Evolutionary conservation across 2,797 vertebrate genomes (phyloP).

Genomic region (Dallia pectoralis): DNA sequence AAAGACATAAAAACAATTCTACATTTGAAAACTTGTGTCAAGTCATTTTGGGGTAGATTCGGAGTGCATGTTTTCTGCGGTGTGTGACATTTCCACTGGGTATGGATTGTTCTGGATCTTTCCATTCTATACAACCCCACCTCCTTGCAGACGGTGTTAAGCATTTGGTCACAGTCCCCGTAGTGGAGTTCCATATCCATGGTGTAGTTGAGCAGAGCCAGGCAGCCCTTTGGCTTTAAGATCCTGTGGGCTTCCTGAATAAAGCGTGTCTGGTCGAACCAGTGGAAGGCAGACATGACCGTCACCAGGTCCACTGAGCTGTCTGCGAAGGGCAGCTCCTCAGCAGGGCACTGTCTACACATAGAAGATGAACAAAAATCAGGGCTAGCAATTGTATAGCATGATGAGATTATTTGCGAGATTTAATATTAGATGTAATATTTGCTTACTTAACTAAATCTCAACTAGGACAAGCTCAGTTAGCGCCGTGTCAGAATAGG

Average conservation of each 20-base stretch:
- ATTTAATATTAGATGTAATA: not conserved
- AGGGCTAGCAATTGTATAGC: not conserved
- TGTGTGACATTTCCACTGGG: no score
- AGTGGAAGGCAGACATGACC: constrained; percentile 79
- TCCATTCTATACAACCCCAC: constrained; percentile 42
- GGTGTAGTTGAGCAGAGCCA: constrained; percentile 77
- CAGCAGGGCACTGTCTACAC: constrained; percentile 72
- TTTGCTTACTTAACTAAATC: not conserved
- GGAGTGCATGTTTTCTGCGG: no score
- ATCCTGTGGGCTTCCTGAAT: constrained; percentile 73
- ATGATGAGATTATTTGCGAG: not conserved
- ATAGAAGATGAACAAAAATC: not conserved
- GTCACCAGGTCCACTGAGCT: constrained; percentile 70
- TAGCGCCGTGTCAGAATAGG: not conserved
- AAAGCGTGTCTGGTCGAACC: constrained; percentile 76
- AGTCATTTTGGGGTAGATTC: no score
- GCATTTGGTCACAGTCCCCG: constrained; percentile 56
- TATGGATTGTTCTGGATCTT: no score
- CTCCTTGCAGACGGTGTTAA: constrained; percentile 74
- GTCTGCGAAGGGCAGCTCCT: constrained; percentile 72
- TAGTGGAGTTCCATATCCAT: constrained; percentile 70
- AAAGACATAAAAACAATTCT: not conserved
- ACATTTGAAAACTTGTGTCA: no score
- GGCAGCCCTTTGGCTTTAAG: constrained; percentile 72
- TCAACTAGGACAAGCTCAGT: not conserved